phyloP scores from a whole-genome alignment of 2,113 vertebrate genomes.

The Isurus oxyrinchus region DNA sequence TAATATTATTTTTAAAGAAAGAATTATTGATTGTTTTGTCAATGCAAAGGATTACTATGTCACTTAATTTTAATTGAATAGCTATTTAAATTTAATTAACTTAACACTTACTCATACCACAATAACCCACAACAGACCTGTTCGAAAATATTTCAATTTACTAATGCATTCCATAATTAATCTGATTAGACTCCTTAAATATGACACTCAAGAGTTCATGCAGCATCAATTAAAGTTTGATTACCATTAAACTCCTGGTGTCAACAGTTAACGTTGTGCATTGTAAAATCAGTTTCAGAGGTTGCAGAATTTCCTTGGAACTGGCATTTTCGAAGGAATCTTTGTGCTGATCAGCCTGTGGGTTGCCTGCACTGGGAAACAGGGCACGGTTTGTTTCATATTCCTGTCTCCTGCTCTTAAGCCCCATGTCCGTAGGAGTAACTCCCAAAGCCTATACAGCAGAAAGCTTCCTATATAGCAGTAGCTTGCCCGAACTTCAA shows the following conservation, averaged over 20 bases:
- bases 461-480: not conserved
- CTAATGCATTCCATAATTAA: conserved; percentile 22
- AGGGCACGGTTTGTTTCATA: not conserved
- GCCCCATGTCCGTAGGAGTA: too few relatives aligned
- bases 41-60: not conserved
- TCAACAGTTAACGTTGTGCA: conserved; percentile 22
- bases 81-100: conserved; percentile 16
- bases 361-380: not conserved
- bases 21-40: not conserved
- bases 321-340: not conserved
- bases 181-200: conserved; percentile 21
- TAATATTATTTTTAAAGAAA: not conserved
- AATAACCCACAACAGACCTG: conserved; percentile 15
- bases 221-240: conserved; percentile 13
- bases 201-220: conserved; percentile 21
- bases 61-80: not conserved
- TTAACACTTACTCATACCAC: not conserved
- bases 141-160: conserved; percentile 34
- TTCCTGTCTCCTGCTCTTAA: too few relatives aligned
- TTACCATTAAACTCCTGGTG: not conserved
- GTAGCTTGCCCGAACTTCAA: not conserved
- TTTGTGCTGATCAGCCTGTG: not conserved
- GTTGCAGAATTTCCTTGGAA: not conserved
- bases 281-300: not conserved
- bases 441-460: too few relatives aligned